Base-by-base conservation (phyloP, 2,797 vertebrate genomes). In the Phataginus tetradactyla region DNA sequence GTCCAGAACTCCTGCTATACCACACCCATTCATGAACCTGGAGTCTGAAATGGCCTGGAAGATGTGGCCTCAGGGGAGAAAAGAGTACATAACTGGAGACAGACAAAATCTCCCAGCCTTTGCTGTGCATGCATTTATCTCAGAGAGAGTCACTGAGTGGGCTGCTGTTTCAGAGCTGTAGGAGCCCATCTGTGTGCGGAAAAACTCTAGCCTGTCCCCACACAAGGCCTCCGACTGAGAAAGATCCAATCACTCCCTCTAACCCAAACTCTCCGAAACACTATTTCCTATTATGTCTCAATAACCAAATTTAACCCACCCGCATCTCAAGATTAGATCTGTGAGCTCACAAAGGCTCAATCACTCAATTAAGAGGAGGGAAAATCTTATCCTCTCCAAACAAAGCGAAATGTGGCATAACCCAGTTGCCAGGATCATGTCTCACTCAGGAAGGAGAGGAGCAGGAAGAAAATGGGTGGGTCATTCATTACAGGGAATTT, bases 221-320 rank as follows among this genome's bases (percentile, higher is more conserved):
- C 68, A 78, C 10, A 37, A 93, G 84, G 66, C 77, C 51, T 59
- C 79, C 64, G 91, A 95, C 86, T 84, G 86, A 92, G 77, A 96
- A 4, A 94, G 85, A 97, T 85, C 93, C 96, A 94, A 37, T 97
- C 87, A 94, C 83, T 97, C 96, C 89, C 55, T 95, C 77, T 98
- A 98, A 98, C 96, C 98, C 98, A 98, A 98, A 98, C 98, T 97
- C 96, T 93, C 81, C 93, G 92, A 91, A 98, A 96, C 80, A 96
- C 59, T 72, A 97, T 97, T 98, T 98, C 97, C 98, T 98, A 98
- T 98, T 98, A 97, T 98, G 98, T 98, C 98, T 98, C 98, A 83
- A 95, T 96, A 98, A 98, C 97, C 97, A 97, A 97, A 97, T 97
- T 92, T 97, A 98, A 98, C 97, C 97, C 97, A 84, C 97, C 94